Percentiles rank a stretch among this genome's conserved stretches.
These are phyloP conservation scores for Lepus townsendii DNA, from an alignment of 2,797 vertebrate species.

Conservation along the genomic window DNA sequence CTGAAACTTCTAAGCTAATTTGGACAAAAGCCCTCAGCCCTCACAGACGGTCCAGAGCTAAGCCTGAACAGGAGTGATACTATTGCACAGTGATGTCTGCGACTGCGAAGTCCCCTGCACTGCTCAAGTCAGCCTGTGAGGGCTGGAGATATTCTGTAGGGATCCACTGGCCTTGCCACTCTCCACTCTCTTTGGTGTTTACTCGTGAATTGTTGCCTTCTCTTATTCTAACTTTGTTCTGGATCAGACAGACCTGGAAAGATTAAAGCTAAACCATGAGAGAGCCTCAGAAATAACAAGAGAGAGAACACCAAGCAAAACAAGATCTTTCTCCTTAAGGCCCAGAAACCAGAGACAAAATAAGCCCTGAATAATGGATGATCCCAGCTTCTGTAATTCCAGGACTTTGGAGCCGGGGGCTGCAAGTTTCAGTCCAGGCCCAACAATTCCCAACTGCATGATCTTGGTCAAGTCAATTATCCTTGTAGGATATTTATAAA, in stretches of 20 bases:
- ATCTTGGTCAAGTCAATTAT: background rate
- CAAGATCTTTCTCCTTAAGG: background rate
- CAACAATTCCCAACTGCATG: background rate
- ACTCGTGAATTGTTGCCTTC: background rate
- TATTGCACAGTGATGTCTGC: background rate
- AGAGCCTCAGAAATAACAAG: constrained; percentile 42
- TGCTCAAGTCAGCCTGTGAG: background rate
- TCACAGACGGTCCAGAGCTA: background rate
- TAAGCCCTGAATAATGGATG: background rate
- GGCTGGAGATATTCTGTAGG: background rate
- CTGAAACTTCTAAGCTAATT: background rate
- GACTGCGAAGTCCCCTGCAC: background rate
- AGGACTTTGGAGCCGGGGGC: background rate
- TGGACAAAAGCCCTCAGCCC: background rate
- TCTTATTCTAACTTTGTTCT: constrained; percentile 23
- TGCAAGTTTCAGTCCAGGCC: background rate
- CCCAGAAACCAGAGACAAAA: background rate
- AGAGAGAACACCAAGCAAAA: background rate
- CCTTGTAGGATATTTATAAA: background rate
- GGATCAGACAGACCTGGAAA: constrained; percentile 29
- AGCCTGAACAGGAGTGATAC: background rate
- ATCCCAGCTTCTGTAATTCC: background rate
- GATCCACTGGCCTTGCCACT: background rate
- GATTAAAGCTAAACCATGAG: background rate
- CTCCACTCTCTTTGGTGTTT: background rate